These are phyloP conservation scores for Mormoops blainvillei DNA, from an alignment of 2,113 vertebrate species.

Conservation along the genomic window DNA sequence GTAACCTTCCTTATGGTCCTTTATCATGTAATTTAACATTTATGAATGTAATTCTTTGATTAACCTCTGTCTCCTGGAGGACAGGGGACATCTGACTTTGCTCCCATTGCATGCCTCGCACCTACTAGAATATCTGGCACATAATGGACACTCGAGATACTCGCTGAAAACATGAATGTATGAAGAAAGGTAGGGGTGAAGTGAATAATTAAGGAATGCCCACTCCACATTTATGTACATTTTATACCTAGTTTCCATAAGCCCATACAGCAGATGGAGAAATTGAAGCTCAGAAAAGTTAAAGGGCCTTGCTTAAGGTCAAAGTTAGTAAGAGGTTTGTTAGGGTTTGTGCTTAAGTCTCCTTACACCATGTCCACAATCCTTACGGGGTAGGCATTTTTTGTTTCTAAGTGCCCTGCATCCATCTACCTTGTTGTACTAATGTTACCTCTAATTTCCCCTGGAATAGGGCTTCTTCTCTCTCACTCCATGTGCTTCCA, in stretches of 20 bases:
- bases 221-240: neutral
- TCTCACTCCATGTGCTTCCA: neutral
- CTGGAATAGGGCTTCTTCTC: neutral
- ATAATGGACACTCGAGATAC: neutral
- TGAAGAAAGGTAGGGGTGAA: neutral
- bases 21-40: neutral
- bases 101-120: too few relatives aligned
- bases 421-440: neutral
- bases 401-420: neutral
- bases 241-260: neutral
- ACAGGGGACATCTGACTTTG: neutral
- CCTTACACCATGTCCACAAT: neutral
- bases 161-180: neutral
- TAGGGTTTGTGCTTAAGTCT: neutral
- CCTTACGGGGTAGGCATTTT: neutral
- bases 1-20: neutral
- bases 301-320: neutral
- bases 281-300: neutral
- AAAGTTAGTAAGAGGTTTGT: neutral
- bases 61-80: neutral
- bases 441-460: neutral
- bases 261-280: neutral
- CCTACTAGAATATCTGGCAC: neutral
- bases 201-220: neutral
- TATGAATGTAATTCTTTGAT: neutral